A percentile compares a stretch with the other conserved stretches of the same genome.
Evolutionary conservation across 1,140 invertebrate species (phyloP).

Genomic region (Drosophila pruinosa): DNA sequence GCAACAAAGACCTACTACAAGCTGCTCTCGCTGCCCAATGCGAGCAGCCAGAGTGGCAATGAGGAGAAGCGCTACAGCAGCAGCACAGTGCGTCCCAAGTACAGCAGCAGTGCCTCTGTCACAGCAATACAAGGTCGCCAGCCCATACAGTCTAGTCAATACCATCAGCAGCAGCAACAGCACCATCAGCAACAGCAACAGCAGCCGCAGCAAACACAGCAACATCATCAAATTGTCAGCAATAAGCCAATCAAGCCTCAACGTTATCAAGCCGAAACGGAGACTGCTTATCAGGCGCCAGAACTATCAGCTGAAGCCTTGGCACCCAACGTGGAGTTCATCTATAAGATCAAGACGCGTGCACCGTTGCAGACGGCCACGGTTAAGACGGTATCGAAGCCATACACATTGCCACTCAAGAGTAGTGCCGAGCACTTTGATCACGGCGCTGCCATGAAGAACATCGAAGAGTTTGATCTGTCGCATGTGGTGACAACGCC

Average conservation of each 20-base stretch:
- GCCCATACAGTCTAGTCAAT: conserved; percentile 6
- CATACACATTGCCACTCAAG: conserved; percentile 68
- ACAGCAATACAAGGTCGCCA: conserved; percentile 12
- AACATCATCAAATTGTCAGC: background rate
- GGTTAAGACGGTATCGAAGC: conserved; percentile 77
- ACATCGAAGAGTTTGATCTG: conserved; percentile 77
- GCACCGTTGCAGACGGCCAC: conserved; percentile 76
- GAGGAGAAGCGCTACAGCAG: conserved; percentile 66
- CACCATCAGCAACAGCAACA: conserved; percentile 17
- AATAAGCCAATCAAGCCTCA: conserved; percentile 32
- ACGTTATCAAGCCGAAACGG: conserved; percentile 67
- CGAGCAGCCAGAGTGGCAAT: background rate
- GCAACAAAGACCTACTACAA: conserved; percentile 74
- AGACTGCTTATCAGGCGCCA: conserved; percentile 66
- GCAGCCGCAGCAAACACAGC: conserved; percentile 14
- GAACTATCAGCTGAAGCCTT: conserved; percentile 57
- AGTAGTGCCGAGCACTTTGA: conserved; percentile 67
- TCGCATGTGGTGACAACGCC: conserved; percentile 73
- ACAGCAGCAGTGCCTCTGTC: conserved; percentile 25
- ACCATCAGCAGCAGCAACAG: conserved; percentile 22
- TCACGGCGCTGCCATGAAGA: conserved; percentile 71
- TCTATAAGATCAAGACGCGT: conserved; percentile 79
- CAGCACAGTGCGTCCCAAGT: conserved; percentile 68
- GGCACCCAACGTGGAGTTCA: conserved; percentile 75
- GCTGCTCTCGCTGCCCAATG: conserved; percentile 37